These are phyloP conservation scores for Syngnathus scovelli DNA, from an alignment of 2,113 vertebrate species.

Conservation along the genomic window DNA sequence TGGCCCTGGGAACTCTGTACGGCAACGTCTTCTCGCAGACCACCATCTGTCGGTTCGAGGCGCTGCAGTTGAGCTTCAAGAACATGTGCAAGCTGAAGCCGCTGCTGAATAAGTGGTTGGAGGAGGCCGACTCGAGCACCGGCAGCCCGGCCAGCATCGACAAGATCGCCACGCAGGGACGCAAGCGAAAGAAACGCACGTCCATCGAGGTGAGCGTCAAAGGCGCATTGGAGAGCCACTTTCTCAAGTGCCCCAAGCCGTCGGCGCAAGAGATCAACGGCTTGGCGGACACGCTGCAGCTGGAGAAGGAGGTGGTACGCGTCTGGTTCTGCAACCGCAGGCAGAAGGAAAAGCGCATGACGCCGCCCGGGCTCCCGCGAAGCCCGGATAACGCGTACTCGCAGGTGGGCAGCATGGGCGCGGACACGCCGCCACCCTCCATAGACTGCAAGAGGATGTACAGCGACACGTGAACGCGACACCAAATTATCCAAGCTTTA, in stretches of 20 bases:
- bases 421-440: constrained; percentile 91
- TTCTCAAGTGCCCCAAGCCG: constrained; percentile 95
- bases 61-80: constrained; percentile 84
- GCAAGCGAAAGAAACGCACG: constrained; percentile 91
- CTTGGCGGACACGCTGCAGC: constrained; percentile 85
- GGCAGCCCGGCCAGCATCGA: constrained; percentile 89
- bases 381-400: constrained; percentile 93
- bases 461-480: constrained; percentile 80
- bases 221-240: constrained; percentile 90
- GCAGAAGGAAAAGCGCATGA: constrained; percentile 98
- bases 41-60: constrained; percentile 84
- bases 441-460: constrained; percentile 92
- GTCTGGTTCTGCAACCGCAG: constrained; percentile 99
- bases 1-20: constrained; percentile 81
- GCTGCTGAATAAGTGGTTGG: constrained; percentile 87
- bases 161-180: constrained; percentile 88
- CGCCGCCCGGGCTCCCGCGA: constrained; percentile 89
- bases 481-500: neutral
- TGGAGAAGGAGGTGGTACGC: constrained; percentile 91
- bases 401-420: constrained; percentile 91
- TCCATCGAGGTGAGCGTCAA: constrained; percentile 93
- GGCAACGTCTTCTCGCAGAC: constrained; percentile 86
- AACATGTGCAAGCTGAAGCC: constrained; percentile 88
- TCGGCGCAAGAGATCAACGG: constrained; percentile 90
- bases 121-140: constrained; percentile 86